phyloP scores from a whole-genome alignment of 2,888 invertebrate species.

The Smittia sp. region DNA sequence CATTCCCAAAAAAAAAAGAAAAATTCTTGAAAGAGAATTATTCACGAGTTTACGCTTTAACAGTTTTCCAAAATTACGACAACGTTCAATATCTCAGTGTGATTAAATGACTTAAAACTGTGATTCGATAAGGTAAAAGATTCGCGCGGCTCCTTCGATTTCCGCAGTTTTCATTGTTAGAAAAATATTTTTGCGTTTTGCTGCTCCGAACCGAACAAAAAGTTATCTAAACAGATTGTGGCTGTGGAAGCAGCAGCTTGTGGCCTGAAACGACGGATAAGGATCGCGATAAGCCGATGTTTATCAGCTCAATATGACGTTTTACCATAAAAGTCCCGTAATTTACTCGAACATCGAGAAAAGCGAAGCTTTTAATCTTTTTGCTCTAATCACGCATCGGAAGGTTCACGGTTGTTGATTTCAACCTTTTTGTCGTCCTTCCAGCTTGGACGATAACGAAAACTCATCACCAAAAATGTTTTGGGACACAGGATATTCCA shows the following conservation, averaged over 20 bases:
- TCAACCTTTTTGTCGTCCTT: slow-evolving; percentile 13
- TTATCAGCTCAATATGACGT: not conserved
- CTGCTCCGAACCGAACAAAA: not conserved
- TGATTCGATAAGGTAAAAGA: slow-evolving; percentile 8
- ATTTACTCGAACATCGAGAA: not conserved
- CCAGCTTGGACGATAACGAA: slow-evolving; percentile 9
- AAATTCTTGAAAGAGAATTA: too few relatives aligned
- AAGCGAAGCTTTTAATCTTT: not conserved
- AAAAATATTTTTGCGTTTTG: slow-evolving; percentile 10
- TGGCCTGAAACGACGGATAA: not conserved
- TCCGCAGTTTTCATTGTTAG: not conserved
- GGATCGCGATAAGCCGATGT: not conserved
- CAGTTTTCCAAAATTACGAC: not conserved
- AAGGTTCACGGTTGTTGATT: not conserved
- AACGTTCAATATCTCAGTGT: slow-evolving; percentile 11
- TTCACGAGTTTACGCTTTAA: too few relatives aligned
- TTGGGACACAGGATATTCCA: slow-evolving; percentile 50
- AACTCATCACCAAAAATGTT: slow-evolving; percentile 47
- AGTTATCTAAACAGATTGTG: not conserved
- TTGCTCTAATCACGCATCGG: not conserved
- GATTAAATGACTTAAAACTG: slow-evolving; percentile 7
- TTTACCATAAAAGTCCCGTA: slow-evolving; percentile 20
- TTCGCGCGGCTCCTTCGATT: not conserved
- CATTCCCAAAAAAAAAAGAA: too few relatives aligned
- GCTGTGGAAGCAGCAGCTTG: not conserved